These are phyloP conservation scores for Ceramica pisi DNA, from an alignment of 2,888 invertebrate species.

Conservation along the genomic window DNA sequence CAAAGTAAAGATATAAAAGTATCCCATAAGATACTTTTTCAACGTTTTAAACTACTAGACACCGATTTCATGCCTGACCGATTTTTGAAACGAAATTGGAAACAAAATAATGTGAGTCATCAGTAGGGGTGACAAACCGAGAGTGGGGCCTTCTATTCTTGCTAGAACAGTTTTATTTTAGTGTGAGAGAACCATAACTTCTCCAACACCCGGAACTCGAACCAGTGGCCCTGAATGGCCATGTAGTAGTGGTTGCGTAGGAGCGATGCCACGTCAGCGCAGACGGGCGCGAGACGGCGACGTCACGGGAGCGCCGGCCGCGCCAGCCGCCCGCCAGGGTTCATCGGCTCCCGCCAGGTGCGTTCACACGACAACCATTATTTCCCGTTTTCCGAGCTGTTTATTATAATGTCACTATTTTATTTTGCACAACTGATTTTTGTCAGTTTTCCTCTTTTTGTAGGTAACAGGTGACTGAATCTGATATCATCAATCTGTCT, in stretches of 20 bases:
- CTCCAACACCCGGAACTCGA: slow-evolving; percentile 65
- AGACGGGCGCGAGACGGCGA: slow-evolving; percentile 83
- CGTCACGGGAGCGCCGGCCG: slow-evolving; percentile 86
- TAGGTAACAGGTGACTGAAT: slow-evolving; percentile 31
- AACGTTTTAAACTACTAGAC: neutral
- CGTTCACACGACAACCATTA: slow-evolving; percentile 79
- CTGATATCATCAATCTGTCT: slow-evolving; percentile 13
- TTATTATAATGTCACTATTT: slow-evolving; percentile 61
- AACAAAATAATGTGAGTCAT: too few species aligned
- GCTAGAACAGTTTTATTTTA: neutral
- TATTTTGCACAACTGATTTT: slow-evolving; percentile 37
- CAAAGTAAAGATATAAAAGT: neutral
- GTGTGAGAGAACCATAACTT: slow-evolving; percentile 10
- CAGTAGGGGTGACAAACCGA: neutral
- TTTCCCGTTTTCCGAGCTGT: slow-evolving; percentile 74
- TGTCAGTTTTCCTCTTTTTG: slow-evolving; percentile 7
- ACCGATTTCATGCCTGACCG: neutral
- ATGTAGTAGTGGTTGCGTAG: slow-evolving; percentile 71
- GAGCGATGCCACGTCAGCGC: slow-evolving; percentile 75
- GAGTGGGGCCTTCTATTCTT: neutral
- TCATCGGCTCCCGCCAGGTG: slow-evolving; percentile 87
- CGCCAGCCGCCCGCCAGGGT: slow-evolving; percentile 69
- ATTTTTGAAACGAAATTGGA: neutral
- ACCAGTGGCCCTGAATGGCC: slow-evolving; percentile 69
- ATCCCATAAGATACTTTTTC: neutral